phyloP scores from a whole-genome alignment of 2,113 vertebrate genomes.

The Asarcornis scutulata region DNA sequence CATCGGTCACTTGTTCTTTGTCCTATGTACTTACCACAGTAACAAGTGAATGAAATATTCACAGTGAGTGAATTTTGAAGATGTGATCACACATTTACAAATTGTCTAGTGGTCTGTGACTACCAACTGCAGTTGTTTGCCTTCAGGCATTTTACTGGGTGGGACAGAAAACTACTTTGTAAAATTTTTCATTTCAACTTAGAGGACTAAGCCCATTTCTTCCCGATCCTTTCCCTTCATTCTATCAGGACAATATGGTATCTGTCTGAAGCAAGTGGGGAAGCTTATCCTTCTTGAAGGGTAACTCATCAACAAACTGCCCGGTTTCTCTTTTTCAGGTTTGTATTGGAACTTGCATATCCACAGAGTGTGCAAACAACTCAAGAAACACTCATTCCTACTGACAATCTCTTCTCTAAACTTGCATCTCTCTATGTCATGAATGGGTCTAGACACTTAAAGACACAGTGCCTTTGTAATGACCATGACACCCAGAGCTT shows the following conservation, averaged over 20 bases:
- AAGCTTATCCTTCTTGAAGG: not conserved
- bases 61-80: not conserved
- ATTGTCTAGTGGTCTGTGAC: not conserved
- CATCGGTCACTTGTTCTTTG: not conserved
- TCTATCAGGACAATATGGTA: rapidly evolving
- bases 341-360: not conserved
- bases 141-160: not conserved
- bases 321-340: not conserved
- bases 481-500: not conserved
- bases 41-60: not conserved
- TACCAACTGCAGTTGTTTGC: not conserved
- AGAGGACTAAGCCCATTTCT: not conserved
- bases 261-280: not conserved
- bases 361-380: not conserved
- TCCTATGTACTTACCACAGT: not conserved
- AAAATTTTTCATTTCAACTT: not conserved
- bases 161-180: not conserved
- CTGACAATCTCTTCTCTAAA: not conserved
- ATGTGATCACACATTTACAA: not conserved
- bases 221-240: not conserved
- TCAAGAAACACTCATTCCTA: not conserved
- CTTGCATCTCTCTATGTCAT: not conserved
- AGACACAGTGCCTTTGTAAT: not conserved
- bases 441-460: not conserved
- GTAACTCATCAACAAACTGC: not conserved